Evolutionary conservation across 2,888 invertebrate species (phyloP), one percentile per base, ranked within the genome.

Genomic region (Rotaria socialis): DNA sequence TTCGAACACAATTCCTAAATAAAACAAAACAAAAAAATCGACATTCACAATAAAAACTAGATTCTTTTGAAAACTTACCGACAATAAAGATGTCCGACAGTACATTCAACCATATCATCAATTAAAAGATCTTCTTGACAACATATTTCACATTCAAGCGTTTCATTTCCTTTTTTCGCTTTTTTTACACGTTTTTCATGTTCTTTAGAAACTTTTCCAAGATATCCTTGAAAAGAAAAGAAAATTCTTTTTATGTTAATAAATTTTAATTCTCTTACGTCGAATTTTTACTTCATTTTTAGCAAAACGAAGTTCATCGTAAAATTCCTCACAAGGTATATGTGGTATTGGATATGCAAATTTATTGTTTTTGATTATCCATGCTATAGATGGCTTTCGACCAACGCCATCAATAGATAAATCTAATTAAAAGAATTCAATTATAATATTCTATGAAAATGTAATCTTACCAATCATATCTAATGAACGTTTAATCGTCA

Each of bases 61-160:
- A 2, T 93, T 90, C 87, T 93, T 93, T 35, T 50, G 19, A 14
- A 41, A 35, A 14, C 80, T 0, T 90, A 89, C 87, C 91, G 91
- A 88, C 93, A 93, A 89, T 92, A 93, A n/a, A 89, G 87, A 88
- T 93, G 93, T 0, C 91, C 92, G n/a, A 89, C 89, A 10, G 89
- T 88, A 88, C 93, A 93, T 6, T 88, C 88, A 8, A 90, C 89
- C 86, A 90, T 89, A 87, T 92, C 92, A 19, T 90, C 90, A 0
- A 89, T 90, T 88, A 93, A 89, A 27, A 92, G 90, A 88, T 93
- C 93, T 85, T 92, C 92, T 85, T 93, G 92, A 88, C 87, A 93
- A 88, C 94, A 94, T 89, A 93, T 93, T 52, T 90, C 90, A 89
- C 94, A 94, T 35, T 92, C 92, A 55, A 91, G 88, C 87, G 93